Evolutionary conservation across 2,113 vertebrate species (phyloP), one percentile per base, ranked within the genome.

Genomic region (Crotalus horridus): DNA sequence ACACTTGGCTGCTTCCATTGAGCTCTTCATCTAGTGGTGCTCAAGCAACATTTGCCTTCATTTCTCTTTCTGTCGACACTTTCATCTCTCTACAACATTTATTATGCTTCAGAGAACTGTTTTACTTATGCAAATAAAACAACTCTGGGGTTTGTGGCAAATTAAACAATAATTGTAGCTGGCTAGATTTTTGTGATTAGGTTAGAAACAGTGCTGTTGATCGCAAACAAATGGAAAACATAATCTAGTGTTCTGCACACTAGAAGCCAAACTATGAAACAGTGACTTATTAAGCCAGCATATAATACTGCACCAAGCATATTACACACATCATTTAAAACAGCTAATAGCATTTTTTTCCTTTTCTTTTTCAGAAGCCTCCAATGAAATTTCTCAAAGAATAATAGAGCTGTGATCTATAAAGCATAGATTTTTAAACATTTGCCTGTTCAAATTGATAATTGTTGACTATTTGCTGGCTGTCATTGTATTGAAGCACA

Each of bases 241-340:
- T 93, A 94, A 95, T 33, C 90, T 74, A 93, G 90, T 88, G n/a
- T 89, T 89, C 94, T 90, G 85, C 85, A 95, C 64, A 93, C 90
- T 90, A 91, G 89, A 90, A 94, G 87, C 51, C 90, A 97, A 96
- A 95, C 91, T 91, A 94, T 92, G 69, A 89, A 95, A 91, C 1
- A 88, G 87, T 92, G 92, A 58, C 53, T 93, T 95, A 96, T 95
- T 97, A 94, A 94, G 90, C 94, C 93, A 95, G 89, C 61, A 93
- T 88, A 93, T 55, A 93, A 93, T 64, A 92, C 85, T 29, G 81
- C 74, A 91, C 59, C 85, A 91, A 95, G 74, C n/a, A 94, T 0
- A 1, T 91, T 87, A 90, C 51, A 93, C 23, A 86, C 85, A 69
- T 10, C 92, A 88, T 91, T 95, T 96, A 89, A 93, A 96, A 87